Conservation (phyloP, 35 echinoderm and acorn worm genomes). For the Strongylocentrotus purpuratus region DNA sequence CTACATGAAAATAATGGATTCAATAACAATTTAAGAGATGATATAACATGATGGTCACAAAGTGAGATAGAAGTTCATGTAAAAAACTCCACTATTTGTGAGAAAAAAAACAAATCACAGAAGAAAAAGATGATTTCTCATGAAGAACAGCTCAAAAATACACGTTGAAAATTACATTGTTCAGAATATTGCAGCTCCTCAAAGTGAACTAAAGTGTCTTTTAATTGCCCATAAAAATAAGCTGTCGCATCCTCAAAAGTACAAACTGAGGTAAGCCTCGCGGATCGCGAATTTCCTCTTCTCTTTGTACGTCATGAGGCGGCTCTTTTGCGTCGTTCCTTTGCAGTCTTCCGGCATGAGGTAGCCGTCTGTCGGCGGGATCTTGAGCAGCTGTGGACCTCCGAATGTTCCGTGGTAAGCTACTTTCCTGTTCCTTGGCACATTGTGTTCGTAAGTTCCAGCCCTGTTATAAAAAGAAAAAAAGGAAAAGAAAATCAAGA, state of each 20-base stretch:
- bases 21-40: no score
- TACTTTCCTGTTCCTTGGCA: constrained; percentile 89
- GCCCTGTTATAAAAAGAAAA: constrained; percentile 68
- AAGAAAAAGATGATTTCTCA: not conserved
- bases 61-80: not conserved
- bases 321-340: constrained; percentile 94
- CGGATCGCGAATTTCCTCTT: constrained; percentile 97
- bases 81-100: not conserved
- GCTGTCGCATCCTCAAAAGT: constrained; percentile 57
- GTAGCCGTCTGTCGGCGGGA: constrained; percentile 84
- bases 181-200: not conserved
- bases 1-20: no score
- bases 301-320: constrained; percentile 97
- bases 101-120: not conserved
- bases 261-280: constrained; percentile 92
- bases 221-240: not conserved
- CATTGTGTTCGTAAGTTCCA: constrained; percentile 96
- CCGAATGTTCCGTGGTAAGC: constrained; percentile 97
- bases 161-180: not conserved
- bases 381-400: constrained; percentile 94
- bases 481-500: constrained; percentile 2
- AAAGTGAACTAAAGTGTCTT: not conserved
- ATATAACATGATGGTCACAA: not conserved
- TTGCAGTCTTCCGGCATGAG: constrained; percentile 92
- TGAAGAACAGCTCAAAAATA: not conserved